phyloP scores from a whole-genome alignment of 2,113 vertebrate genomes.

The Puffinus mauretanicus region DNA sequence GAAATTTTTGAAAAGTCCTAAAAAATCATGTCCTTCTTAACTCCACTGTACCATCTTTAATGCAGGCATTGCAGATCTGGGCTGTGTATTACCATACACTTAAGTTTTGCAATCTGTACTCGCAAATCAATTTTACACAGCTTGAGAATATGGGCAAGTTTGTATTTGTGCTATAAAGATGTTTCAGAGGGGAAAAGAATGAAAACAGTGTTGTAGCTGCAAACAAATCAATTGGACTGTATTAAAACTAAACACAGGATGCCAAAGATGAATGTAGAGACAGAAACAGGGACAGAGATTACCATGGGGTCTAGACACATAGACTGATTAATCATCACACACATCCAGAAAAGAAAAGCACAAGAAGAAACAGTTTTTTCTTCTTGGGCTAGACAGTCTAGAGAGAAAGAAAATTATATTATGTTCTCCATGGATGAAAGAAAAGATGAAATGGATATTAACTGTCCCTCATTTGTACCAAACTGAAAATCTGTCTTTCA shows the following conservation, averaged over 20 bases:
- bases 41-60: neutral
- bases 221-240: slow-evolving; percentile 58
- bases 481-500: slow-evolving; percentile 14
- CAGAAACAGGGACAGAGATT: slow-evolving; percentile 55
- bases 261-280: slow-evolving; percentile 63
- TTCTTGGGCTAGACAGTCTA: slow-evolving; percentile 16
- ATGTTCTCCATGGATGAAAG: neutral
- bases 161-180: slow-evolving; percentile 41
- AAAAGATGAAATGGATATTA: slow-evolving; percentile 44
- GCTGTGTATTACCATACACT: neutral
- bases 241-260: slow-evolving; percentile 55
- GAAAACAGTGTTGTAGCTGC: slow-evolving; percentile 23
- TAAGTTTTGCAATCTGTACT: slow-evolving; percentile 43
- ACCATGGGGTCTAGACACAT: slow-evolving; percentile 60
- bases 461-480: neutral
- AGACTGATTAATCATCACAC: slow-evolving; percentile 59
- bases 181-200: slow-evolving; percentile 28
- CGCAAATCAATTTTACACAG: slow-evolving; percentile 55
- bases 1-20: neutral
- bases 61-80: neutral
- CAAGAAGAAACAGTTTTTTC: neutral
- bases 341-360: neutral
- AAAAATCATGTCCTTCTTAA: neutral
- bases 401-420: slow-evolving; percentile 33
- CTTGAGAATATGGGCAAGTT: slow-evolving; percentile 30